Evolutionary conservation across 1,140 invertebrate species (phyloP), one percentile per base, ranked within the genome.

Genomic region (Drosophila aff.): DNA sequence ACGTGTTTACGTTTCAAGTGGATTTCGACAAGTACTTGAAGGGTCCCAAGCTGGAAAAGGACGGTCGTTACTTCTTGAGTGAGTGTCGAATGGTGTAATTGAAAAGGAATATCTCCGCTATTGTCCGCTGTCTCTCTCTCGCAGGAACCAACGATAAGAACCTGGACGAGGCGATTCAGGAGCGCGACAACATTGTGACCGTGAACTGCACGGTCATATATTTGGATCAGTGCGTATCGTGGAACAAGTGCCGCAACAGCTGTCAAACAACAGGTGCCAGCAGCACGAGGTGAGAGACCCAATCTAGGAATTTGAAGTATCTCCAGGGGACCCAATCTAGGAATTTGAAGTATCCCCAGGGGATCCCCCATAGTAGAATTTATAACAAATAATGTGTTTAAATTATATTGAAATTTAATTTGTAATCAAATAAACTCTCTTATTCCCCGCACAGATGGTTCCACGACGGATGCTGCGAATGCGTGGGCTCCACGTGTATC

Each of bases 391-490:
- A 10, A 31, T 8, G 28, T 28, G 1, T 8, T 31, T 31, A 31
- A 28, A 28, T 28, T 28, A 28, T 23, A 23, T 23, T 23, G 2
- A 23, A 23, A 23, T 23, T 23, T 2, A 23, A 23, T 23, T 33
- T 36, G 9, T 31, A 15, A 46, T 31, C 15, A 4, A 11, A 46
- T 0, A 6, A 33, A 18, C 44, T 49, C 43, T 46, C 31, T 3
- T 33, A 8, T 4, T 36, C 21, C 3, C 3, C 11, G 11, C 68
- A 96, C 9, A 92, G 98, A 91, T 98, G 97, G 97, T 99, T 99
- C 93, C 97, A 98, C 92, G 97, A 98, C 92, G 98, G 97, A 3
- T 99, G 98, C 87, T 99, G 98, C 93, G 97, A 99, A 92, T 99
- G 98, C 93, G 95, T 99, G 63, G 97, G 98, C 4, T 95, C 96